Evolutionary conservation across 2,113 vertebrate species (phyloP), one percentile per base, ranked within the genome.

Genomic region (Addax nasomaculatus): DNA sequence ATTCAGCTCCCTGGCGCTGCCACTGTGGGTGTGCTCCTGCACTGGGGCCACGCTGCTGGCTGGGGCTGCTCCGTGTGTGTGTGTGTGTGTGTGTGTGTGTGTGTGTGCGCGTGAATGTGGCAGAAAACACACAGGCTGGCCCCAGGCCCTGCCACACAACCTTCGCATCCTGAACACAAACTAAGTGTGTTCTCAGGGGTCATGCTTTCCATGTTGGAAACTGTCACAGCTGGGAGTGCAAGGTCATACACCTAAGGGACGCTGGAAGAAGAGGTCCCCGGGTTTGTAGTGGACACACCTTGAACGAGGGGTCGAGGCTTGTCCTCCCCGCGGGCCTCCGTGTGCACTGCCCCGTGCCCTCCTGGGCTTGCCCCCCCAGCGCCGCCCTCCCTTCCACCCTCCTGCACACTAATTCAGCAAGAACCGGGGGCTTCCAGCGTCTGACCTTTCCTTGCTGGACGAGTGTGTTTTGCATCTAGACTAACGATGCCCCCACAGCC

Each of bases 51-150:
- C 8, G 1, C 5, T 27, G 76, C 78, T 25, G 47, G 51, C 16
- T 14, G 17, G 49, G 64, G 33, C 70, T 29, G 39, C 7, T 45
- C 39, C 25, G 1, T 64, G 2, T 0, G 0, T 7, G 16, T 10
- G 60, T 62, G 60, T 62, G 57, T 4, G 4, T 5, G 21, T 64
- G 1, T 0, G 0, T 7, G 17, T 13, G 57, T n/a, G 21, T 67
- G 2, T 0, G 0, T 7, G 13, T 12, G 36, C 2, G 49, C 29
- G 25, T 21, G 80, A 10, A 19, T 4, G 7, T 6, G 23, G 58
- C 15, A 17, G 90, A 25, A 76, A 49, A 33, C 14, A 17, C 4
- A 1, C 30, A n/a, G 43, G 36, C 73, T 7, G 39, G n/a, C 79
- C 19, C 1, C n/a, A 2, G 29, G 25, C 87, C 80, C 25, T 4